These are phyloP conservation scores for Clarias gariepinus DNA, from an alignment of 2,113 vertebrate species.

Conservation along the genomic window DNA sequence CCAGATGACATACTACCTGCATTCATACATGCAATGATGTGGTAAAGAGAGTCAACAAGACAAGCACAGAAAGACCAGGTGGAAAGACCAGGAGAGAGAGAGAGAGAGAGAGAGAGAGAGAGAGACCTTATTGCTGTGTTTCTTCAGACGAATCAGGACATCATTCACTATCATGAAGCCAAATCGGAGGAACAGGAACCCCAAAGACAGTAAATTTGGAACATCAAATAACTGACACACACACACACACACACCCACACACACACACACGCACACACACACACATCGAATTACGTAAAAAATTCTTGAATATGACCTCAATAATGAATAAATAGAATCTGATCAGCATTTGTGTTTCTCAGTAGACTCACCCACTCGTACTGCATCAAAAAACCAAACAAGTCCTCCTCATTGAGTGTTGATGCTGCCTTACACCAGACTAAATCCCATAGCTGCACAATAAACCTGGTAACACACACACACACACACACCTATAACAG, in stretches of 20 bases:
- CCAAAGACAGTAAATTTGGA: conserved; percentile 77
- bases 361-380: not conserved
- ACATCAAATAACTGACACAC: conserved; percentile 69
- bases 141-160: conserved; percentile 62
- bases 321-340: not conserved
- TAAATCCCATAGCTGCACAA: not conserved
- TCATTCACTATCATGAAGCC: conserved; percentile 76
- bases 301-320: not conserved
- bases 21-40: too few relatives aligned
- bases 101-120: too few relatives aligned
- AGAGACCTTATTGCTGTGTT: conserved; percentile 63
- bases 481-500: not conserved
- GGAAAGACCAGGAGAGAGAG: not conserved
- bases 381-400: not conserved
- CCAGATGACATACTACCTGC: too few relatives aligned
- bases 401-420: not conserved
- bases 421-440: not conserved
- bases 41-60: too few relatives aligned
- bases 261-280: too few relatives aligned
- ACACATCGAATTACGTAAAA: not conserved
- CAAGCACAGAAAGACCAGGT: too few relatives aligned
- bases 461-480: not conserved
- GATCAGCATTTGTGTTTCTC: not conserved
- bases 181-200: conserved; percentile 81
- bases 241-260: not conserved